Conservation (phyloP, 2,797 vertebrate genomes). For the Euphonia xanthogaster region DNA sequence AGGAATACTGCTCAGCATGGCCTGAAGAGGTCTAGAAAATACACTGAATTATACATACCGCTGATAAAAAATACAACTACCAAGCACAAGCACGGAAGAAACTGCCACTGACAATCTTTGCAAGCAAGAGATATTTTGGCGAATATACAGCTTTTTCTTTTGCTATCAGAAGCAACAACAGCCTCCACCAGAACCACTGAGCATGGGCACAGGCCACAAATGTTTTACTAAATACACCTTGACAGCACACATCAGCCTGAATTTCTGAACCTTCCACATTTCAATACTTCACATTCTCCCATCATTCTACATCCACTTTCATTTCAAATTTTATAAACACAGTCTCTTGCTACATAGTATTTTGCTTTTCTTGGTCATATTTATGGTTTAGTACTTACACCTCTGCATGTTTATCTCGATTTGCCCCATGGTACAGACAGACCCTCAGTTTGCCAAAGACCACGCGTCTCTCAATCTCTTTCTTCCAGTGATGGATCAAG, state of each 20-base stretch:
- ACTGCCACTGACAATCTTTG: neutral
- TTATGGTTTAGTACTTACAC: conserved; percentile 75
- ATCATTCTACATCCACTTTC: neutral
- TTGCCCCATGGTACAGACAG: conserved; percentile 89
- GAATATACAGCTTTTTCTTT: neutral
- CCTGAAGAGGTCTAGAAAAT: neutral
- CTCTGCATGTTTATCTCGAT: conserved; percentile 77
- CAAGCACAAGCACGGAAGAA: neutral
- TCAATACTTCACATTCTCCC: neutral
- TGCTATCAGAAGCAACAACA: neutral
- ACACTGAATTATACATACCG: neutral
- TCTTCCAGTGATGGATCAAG: conserved; percentile 95
- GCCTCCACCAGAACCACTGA: neutral
- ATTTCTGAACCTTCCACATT: neutral
- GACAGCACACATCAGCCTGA: neutral
- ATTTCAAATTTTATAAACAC: neutral
- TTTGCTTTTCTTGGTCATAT: neutral
- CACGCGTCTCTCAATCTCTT: conserved; percentile 86
- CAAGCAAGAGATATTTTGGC: neutral
- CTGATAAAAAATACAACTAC: neutral
- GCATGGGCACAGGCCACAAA: neutral
- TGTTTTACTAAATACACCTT: neutral
- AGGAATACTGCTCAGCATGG: neutral
- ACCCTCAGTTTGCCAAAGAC: conserved; percentile 77
- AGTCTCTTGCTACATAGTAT: neutral